Base-by-base conservation (phyloP, 1,140 invertebrate species). In the Carcinoscorpius rotundicauda region DNA sequence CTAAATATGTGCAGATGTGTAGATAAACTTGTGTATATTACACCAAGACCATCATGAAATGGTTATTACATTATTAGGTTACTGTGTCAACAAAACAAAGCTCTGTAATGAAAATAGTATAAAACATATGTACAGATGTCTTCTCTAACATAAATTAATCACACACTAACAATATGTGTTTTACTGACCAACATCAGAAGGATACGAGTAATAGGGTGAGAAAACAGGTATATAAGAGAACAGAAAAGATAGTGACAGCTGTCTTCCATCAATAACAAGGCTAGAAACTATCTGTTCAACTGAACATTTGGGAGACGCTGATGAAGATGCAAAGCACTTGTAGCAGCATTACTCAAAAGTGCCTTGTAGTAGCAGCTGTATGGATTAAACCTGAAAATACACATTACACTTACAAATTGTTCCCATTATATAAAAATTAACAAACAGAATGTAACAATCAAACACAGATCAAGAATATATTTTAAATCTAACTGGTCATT, bases 191-290 rank as follows among this genome's bases (percentile, higher is more conserved):
- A 29, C 29, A 29, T 29, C 29, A 29, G 29, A 29, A 81, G 78
- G 77, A 89, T 91, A 93, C 89, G 81, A 70, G 92, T 85, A 60
- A 94, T 85, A 50, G 94, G 93, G 62, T 86, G 81, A 52, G 87
- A 87, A 77, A 89, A 93, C 68, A 97, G 81, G 76, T 98, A 98
- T 71, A 97, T 92, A 60, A 97, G 76, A 8, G 91, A 91, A 77
- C 89, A 99, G 76, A 97, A 85, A 62, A 98, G 80, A 76, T 99
- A 98, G 77, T 99, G 96, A 70, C 89, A 93, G 65, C 92, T 95
- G 79, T 98, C 96, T 78, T 98, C 96, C 57, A 86, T 72, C 67
- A 97, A 80, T 64, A 98, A 76, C 5, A 81, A 76, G 8, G 82
- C 80, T 51, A 97, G 77, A 76, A 94, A 97, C 75, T 91, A 86